Base-by-base conservation (phyloP, 2,113 vertebrate species). In the Orientallactaga bullata region DNA sequence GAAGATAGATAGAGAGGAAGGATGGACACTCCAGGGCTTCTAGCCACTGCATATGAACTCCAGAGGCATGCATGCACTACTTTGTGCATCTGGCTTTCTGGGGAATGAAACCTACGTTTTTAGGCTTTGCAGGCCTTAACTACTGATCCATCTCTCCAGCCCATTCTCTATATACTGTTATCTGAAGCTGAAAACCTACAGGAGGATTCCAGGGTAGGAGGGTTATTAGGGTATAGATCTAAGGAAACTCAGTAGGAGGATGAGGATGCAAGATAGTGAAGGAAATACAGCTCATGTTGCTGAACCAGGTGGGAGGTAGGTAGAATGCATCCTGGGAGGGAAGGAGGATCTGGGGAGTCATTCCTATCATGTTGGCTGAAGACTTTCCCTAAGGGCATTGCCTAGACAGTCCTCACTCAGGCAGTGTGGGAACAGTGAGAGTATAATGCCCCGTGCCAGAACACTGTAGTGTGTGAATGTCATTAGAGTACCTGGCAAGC, bases 221-320 rank as follows among this genome's bases (percentile, higher is more conserved):
- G 6, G 55, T 71, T 74, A 51, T 71, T 87, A 88, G 65, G 28
- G n/a, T 68, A 16, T 47, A 7, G 47, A 78, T n/a, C 7, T 18
- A 30, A 42, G 47, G 71, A 47, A 85, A 37, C 21, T 23, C 32
- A 37, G 35, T 3, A 35, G 28, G 18, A 7, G 12, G n/a, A 17
- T 4, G 0, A 1, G 12, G 3, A 24, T 0, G 0, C 1, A 7
- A 81, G 8, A 60, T 1, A 3, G 2, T 51, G 72, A 9, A 30
- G 76, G 4, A 39, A 17, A 63, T 13, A 18, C 51, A 11, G 11
- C 26, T 20, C 21, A 5, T 4, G 2, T 24, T 24, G 1, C 17
- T 61, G 9, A 35, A 30, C 21, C 26, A 18, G 26, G 13, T 1
- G 16, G 55, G 28, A 37, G 18, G 12, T 39, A 11, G 12, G 26